Base-by-base conservation (phyloP, 2,797 vertebrate species). In the Odontamblyopus lacepedii region DNA sequence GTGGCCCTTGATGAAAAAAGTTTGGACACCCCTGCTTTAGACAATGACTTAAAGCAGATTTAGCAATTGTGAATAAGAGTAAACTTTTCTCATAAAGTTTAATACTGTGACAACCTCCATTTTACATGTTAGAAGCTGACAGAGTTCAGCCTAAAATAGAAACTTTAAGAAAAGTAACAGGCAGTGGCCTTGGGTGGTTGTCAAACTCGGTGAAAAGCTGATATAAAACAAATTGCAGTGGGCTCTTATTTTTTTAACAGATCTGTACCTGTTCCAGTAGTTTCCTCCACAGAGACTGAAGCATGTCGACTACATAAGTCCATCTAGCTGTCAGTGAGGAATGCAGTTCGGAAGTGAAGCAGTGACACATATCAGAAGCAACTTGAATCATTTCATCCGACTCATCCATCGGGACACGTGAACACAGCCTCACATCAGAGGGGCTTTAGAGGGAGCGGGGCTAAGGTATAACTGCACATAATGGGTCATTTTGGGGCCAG, bases 241-340 rank as follows among this genome's bases (percentile, higher is more conserved):
- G 53, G 8, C 53, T 56, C n/a, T 26, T 56, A 23, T 56, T 3
- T 56, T n/a, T 56, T 56, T 6, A 60, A 16, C 57, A 60, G 8
- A 15, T 27, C 57, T 60, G 57, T 7, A 15, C 26, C 76, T 66
- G 77, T 73, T 69, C 71, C 76, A 88, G 74, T 32, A 26, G 75
- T 82, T 89, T 86, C 78, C 80, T 83, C 73, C 70, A 69, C 65
- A 71, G 73, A 78, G 67, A 82, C 80, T 72, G 73, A 13, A 84
- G 75, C 75, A 69, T 65, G 71, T 66, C 67, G 71, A 63, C 38
- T 65, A 72, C 85, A 89, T 73, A 73, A 83, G 62, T 63, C 78
- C 23, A 9, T 67, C 38, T 61, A 70, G 79, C 67, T 64, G 76
- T 74, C 69, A 72, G 57, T 56, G 48, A 53, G 69, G 64, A 83